Evolutionary conservation across 23 tunicate species (phyloP), one percentile per base, ranked within the genome.

Genomic region (Trididemnum nubilum): DNA sequence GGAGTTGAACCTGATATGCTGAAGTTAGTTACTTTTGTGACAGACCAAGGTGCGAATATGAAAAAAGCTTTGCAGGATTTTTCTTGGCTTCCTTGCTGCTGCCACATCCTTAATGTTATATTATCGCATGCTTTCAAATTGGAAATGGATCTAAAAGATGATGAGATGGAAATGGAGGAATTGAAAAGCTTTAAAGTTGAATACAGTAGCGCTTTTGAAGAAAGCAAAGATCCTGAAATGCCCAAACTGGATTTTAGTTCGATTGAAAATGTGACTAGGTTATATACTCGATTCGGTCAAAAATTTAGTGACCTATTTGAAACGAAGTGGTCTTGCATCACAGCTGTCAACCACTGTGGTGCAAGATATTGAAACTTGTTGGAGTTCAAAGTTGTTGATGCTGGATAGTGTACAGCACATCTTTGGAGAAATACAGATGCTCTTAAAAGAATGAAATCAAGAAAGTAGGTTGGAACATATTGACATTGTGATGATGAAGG

Each of bases 291-390:
- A 69, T 3, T 29, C 37, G 4, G 50, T 35, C 1, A 79, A 79
- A n/a, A 35, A 61, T 33, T 61, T 79, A 33, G 83, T 79, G 2
- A 36, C 83, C 33, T 79, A 59, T 57, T 34, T 26, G 67, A 79
- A 79, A 58, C 71, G 51, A 35, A 79, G 83, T 35, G 83, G 83
- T 1, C 72, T 79, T 1, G 83, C 49, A 40, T 61, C 67, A 59
- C 51, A 2, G 5, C 49, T 79, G 71, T 19, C 83, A 28, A 57
- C 38, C 44, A 24, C 72, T 0, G 83, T 79, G 1, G 44, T 61
- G 19, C 83, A 61, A 57, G 83, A 79, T 1, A 26, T 54, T 79
- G 72, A 60, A 60, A 79, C 71, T 32, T 33, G 83, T 27, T 79
- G 83, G 50, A 31, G 44, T 52, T 26, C 72, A 19, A 79, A 79